Base-by-base conservation (phyloP, 2,797 vertebrate species). In the Pteronotus mesoamericanus region DNA sequence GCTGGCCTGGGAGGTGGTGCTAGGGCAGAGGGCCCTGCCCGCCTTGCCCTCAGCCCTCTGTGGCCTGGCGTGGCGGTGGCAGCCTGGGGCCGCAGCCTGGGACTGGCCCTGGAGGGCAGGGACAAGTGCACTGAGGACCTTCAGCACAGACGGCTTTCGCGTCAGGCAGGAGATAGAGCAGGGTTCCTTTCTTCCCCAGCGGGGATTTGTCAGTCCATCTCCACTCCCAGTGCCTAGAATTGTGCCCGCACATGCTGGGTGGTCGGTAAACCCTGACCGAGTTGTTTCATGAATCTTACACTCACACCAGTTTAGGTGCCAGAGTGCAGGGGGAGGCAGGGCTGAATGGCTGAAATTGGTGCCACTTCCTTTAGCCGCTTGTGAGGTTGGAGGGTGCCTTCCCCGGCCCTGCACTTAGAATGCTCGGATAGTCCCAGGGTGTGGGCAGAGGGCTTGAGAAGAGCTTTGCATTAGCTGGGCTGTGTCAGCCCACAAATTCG, bases 141-240 rank as follows among this genome's bases (percentile, higher is more conserved):
- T 39, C 6, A 53, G 42, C 44, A 71, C 16, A 42, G 6, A 3
- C 1, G 22, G 69, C 29, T 78, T 71, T 14, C 57, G 19, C 6
- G 9, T 26, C 3, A 42, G 46, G 55, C 2, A 0, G 15, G 39
- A 44, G 68, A 24, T 1, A 0, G 42, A 16, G 42, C n/a, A 8
- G 89, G n/a, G 68, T 24, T 72, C 53, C n/a, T 51, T 39, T 51
- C 51, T 18, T 6, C 42, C 66, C 53, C n/a, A n/a, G n/a, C n/a
- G n/a, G 24, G 42, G 44, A 24, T 3, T 1, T 44, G 66, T 66
- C 18, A n/a, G 32, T 19, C 32, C n/a, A n/a, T n/a, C 18, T 22
- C 37, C 34, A 3, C 6, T 14, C 74, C 29, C n/a, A 9, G 37
- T 0, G 9, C 53, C 85, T 39, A 53, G 71, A 26, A 83, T 59